Evolutionary conservation across 2,888 invertebrate genomes (phyloP).

Genomic region (Epirrita christyi): DNA sequence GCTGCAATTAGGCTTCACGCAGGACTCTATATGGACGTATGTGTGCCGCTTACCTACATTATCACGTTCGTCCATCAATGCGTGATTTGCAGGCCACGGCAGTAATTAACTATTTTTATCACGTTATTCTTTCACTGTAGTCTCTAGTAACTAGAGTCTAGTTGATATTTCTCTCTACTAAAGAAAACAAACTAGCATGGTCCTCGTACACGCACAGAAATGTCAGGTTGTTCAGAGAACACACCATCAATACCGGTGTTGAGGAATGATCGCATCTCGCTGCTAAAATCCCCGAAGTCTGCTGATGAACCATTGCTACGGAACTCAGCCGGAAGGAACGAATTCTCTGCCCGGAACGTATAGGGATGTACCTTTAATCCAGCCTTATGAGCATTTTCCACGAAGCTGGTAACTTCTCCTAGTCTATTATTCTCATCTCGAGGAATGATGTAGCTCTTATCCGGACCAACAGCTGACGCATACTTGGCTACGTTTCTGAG

Average conservation of each 20-base stretch:
- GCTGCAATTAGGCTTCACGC: no score
- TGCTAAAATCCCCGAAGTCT: constrained; percentile 59
- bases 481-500: constrained; percentile 67
- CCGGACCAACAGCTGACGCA: constrained; percentile 71
- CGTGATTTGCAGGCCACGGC: no score
- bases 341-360: constrained; percentile 55
- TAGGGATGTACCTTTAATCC: constrained; percentile 73
- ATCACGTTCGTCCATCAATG: no score
- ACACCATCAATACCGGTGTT: constrained; percentile 71
- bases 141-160: no score
- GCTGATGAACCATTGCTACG: constrained; percentile 32
- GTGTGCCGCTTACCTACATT: no score
- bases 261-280: constrained; percentile 64
- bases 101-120: no score
- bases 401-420: constrained; percentile 60
- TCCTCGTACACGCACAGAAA: constrained; percentile 52
- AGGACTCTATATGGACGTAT: no score
- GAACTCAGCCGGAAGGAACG: constrained; percentile 27
- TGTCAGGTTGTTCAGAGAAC: constrained; percentile 72
- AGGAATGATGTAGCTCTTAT: constrained; percentile 71
- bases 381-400: constrained; percentile 64
- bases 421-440: constrained; percentile 56
- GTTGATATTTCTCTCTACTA: no score
- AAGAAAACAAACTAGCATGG: constrained; percentile 9
- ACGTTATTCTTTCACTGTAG: no score